Evolutionary conservation across 2,797 vertebrate species (phyloP), one percentile per base, ranked within the genome.

Genomic region (Limosa lapponica): DNA sequence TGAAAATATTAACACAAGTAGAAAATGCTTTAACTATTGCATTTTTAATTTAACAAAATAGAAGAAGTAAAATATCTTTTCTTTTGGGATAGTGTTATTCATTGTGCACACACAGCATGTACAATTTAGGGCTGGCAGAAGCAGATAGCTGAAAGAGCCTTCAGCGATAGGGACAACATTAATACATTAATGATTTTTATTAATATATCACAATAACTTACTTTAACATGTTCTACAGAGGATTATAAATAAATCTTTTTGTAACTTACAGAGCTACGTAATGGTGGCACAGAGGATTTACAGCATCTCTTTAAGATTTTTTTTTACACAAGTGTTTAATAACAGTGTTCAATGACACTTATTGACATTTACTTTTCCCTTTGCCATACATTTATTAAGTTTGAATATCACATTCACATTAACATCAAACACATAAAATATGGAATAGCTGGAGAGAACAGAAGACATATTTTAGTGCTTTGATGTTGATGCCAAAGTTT

Each of bases 391-490:
- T 97, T 97, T 97, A 97, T 98, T 96, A 97, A 97, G 49, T 93
- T 65, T 41, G n/a, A 96, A 95, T 97, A 96, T 96, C 95, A 93
- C 84, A 97, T 97, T 97, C 96, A 86, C 92, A 97, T 98, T 98
- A 98, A 97, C 91, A 97, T 97, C 97, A 97, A 97, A 96, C 88
- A 97, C 64, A 88, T 98, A 98, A 98, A 97, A 98, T 98, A 98
- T 97, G 95, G 95, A 97, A 97, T 96, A 97, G 90, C 95, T 96
- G 73, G 82, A 97, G 94, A 97, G 93, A 96, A 97, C 95, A 97
- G 96, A 97, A 96, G 93, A 94, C 93, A 96, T 97, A 97, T 97
- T 98, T 98, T 97, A 98, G 73, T 92, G 82, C 97, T 97, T 96
- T 97, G 95, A 97, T 97, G 94, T 95, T 82, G 89, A 93, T 95